Base-by-base conservation (phyloP, 2,797 vertebrate genomes). In the Macroramphosus scolopax region DNA sequence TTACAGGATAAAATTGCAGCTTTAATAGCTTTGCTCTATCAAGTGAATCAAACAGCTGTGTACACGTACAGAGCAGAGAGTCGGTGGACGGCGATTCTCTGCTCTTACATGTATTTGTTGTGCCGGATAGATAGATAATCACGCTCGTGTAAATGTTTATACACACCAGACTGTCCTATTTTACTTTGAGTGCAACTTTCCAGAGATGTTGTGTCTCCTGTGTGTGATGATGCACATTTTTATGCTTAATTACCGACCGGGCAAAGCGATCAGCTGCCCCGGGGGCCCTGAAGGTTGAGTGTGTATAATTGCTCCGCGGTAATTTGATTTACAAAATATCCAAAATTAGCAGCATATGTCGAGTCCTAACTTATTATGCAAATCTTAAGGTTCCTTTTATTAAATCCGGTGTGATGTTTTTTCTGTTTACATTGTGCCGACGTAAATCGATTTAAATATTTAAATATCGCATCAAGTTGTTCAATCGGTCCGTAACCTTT, bases 1-100 rank as follows among this genome's bases (percentile, higher is more conserved):
- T 40, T 46, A 54, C 20, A 38, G 14, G 28, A 29, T 59, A 22
- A 46, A 57, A 59, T 42, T 38, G 18, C 18, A 13, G 37, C 30
- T n/a, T 16, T 41, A 63, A 36, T 37, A 16, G 22, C 30, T 17
- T 58, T 63, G 28, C 8, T 53, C 38, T 37, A 35, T 49, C 35
- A 50, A 37, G 50, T 40, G 38, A 69, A 55, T 50, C 44, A 60
- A 65, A 57, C 51, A 30, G 17, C n/a, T n/a, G n/a, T n/a, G n/a
- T n/a, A n/a, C n/a, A n/a, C n/a, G n/a, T n/a, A n/a, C n/a, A n/a
- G n/a, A n/a, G n/a, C n/a, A n/a, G n/a, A n/a, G n/a, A n/a, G n/a
- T n/a, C n/a, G n/a, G n/a, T n/a, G n/a, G n/a, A n/a, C n/a, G n/a
- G n/a, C n/a, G n/a, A n/a, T n/a, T n/a, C n/a, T n/a, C n/a, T n/a